These are phyloP conservation scores for Parthenolecanium corni DNA, from an alignment of 2,888 invertebrate species.

Conservation along the genomic window DNA sequence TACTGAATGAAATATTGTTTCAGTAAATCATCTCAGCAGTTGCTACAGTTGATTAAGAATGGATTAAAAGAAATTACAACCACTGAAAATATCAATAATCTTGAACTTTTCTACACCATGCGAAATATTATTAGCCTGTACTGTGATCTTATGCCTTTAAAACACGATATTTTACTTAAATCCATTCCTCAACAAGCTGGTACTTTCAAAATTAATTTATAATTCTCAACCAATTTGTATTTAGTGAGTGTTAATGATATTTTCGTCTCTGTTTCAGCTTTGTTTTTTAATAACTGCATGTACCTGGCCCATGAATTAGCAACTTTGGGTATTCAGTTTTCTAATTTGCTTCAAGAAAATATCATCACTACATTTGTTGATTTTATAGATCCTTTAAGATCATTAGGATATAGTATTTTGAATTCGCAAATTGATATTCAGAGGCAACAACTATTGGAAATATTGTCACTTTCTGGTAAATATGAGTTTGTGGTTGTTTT, in stretches of 20 bases:
- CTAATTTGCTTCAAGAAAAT: constrained; percentile 18
- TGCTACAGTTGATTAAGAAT: constrained; percentile 6
- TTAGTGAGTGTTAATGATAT: neutral
- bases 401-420: constrained; percentile 57
- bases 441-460: constrained; percentile 60
- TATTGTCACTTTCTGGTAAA: constrained; percentile 60
- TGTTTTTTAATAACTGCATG: constrained; percentile 87
- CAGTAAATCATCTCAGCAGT: constrained; percentile 12
- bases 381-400: constrained; percentile 53
- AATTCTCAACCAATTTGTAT: neutral
- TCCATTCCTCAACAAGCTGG: constrained; percentile 79
- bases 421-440: constrained; percentile 63
- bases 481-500: neutral
- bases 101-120: constrained; percentile 56
- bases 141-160: constrained; percentile 60
- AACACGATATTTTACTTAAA: constrained; percentile 66
- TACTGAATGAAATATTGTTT: neutral
- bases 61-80: constrained; percentile 7
- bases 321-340: constrained; percentile 42
- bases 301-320: constrained; percentile 65
- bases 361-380: constrained; percentile 48
- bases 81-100: constrained; percentile 37
- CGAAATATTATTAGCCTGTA: constrained; percentile 65
- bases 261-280: constrained; percentile 50
- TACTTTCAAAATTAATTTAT: constrained; percentile 37